Evolutionary conservation across 2,888 invertebrate genomes (phyloP).

Genomic region (Noctua comes): DNA sequence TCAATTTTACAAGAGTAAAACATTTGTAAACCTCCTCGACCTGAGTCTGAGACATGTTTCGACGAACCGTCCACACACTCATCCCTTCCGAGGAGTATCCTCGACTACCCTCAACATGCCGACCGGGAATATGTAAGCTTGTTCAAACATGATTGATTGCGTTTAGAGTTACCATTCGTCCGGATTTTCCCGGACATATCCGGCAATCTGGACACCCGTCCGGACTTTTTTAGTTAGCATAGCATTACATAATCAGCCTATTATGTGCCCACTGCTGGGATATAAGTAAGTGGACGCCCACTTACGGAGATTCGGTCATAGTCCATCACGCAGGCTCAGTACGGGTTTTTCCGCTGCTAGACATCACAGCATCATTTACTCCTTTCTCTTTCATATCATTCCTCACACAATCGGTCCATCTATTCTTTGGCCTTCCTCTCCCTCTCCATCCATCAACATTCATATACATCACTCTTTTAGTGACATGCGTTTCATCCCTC

Average conservation of each 20-base stretch:
- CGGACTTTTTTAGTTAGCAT: background rate
- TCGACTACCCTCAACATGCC: slow-evolving; percentile 34
- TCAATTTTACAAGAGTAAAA: slow-evolving; percentile 18
- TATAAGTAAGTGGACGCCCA: background rate
- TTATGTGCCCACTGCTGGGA: background rate
- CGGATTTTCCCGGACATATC: background rate
- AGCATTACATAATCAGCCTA: background rate
- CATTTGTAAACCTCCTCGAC: slow-evolving; percentile 1
- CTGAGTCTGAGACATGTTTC: slow-evolving; percentile 27
- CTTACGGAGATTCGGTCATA: background rate
- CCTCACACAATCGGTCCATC: background rate
- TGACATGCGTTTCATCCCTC: background rate
- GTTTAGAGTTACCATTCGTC: slow-evolving; percentile 18
- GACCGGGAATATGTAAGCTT: slow-evolving; percentile 55
- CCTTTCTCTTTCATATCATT: background rate
- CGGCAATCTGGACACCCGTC: background rate
- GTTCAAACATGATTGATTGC: slow-evolving; percentile 67
- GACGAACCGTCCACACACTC: slow-evolving; percentile 33
- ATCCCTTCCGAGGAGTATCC: slow-evolving; percentile 26
- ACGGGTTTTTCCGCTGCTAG: background rate
- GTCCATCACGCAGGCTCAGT: background rate
- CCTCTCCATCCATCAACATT: background rate
- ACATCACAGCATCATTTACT: background rate
- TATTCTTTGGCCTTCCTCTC: background rate
- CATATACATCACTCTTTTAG: background rate